Percentiles rank a stretch among this genome's conserved stretches.
Evolutionary conservation across 2,113 vertebrate species (phyloP).

Genomic region (Propithecus coquereli): DNA sequence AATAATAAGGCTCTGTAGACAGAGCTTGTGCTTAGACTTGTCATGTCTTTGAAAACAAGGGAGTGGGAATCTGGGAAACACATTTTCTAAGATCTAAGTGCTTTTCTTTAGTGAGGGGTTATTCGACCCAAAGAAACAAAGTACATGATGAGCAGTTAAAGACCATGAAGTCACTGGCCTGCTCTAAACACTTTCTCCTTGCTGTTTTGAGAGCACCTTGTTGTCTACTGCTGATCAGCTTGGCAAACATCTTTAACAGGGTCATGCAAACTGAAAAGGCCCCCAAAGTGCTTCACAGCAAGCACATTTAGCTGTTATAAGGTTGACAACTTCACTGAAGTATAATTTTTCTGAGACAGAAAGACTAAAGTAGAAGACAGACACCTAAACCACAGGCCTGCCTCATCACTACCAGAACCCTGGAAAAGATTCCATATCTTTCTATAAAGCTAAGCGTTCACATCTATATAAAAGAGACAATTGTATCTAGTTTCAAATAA

Average conservation of each 20-base stretch:
- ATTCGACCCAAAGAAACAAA: not conserved
- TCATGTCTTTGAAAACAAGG: not conserved
- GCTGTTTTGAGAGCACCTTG: not conserved
- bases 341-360: not conserved
- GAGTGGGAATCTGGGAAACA: not conserved
- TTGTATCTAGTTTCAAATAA: not conserved
- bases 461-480: not conserved
- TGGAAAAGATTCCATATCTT: not conserved
- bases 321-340: not conserved
- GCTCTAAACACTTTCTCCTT: not conserved
- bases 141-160: not conserved
- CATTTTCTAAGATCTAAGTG: not conserved
- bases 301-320: fast-evolving
- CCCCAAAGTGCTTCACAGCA: not conserved
- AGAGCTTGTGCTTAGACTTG: not conserved
- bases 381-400: not conserved
- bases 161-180: not conserved
- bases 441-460: not conserved
- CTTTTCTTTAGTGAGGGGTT: not conserved
- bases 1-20: not conserved
- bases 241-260: not conserved
- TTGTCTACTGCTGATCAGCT: not conserved
- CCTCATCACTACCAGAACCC: not conserved
- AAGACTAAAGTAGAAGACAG: not conserved
- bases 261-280: not conserved